Conservation (phyloP, 2,888 invertebrate species). For the Crossocerus cetratus region DNA sequence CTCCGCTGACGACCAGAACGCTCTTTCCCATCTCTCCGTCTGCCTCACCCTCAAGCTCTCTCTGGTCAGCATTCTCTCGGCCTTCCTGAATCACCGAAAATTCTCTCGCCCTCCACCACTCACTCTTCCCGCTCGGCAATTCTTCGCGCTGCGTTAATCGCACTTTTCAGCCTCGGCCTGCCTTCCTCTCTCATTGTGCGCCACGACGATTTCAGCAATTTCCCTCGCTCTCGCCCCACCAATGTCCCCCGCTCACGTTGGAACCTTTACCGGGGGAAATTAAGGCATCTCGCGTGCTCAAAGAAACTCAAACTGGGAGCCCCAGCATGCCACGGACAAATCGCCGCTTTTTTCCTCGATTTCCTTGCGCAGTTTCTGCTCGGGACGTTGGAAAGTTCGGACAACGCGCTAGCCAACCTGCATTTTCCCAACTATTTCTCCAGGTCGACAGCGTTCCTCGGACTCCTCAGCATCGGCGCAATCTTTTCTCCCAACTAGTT, state of each 20-base stretch:
- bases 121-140: slow-evolving; percentile 17
- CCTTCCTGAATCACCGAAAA: neutral
- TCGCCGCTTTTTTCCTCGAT: neutral
- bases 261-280: neutral
- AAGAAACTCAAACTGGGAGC: neutral
- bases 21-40: neutral
- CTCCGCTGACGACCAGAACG: slow-evolving; percentile 17
- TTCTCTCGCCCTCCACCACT: slow-evolving; percentile 20
- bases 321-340: neutral
- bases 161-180: slow-evolving; percentile 25
- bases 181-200: slow-evolving; percentile 12
- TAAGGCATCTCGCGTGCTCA: too few species aligned
- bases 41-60: slow-evolving; percentile 8
- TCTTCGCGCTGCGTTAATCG: slow-evolving; percentile 40
- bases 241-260: neutral
- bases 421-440: slow-evolving; percentile 22
- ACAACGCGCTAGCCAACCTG: slow-evolving; percentile 2
- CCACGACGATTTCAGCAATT: neutral
- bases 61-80: slow-evolving; percentile 17
- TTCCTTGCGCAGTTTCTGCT: neutral
- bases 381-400: neutral
- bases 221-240: neutral
- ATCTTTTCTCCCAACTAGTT: too few species aligned
- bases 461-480: neutral
- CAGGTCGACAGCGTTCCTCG: slow-evolving; percentile 9